These are phyloP conservation scores for Hirtodrosophila cameraria DNA, from an alignment of 2,888 invertebrate genomes.

Conservation along the genomic window DNA sequence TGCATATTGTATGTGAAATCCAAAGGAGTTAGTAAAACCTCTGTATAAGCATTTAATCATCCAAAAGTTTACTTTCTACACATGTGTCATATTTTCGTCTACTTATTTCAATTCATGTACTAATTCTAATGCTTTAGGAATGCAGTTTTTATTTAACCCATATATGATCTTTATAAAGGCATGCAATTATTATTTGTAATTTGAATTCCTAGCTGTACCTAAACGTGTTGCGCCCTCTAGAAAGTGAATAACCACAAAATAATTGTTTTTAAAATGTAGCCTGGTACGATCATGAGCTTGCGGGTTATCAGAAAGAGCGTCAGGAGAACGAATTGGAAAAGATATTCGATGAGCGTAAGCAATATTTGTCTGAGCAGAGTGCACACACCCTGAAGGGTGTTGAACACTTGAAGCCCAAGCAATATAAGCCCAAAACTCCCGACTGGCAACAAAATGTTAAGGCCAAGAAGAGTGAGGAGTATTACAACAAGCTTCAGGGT, in stretches of 20 bases:
- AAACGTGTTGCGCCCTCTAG: background rate
- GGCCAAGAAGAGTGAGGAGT: constrained; percentile 92
- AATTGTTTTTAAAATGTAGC: constrained; percentile 85
- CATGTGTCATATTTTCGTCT: constrained; percentile 22
- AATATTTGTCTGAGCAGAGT: constrained; percentile 88
- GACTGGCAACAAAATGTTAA: constrained; percentile 94
- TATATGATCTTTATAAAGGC: constrained; percentile 15
- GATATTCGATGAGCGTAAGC: constrained; percentile 93
- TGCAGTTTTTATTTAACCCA: constrained; percentile 34
- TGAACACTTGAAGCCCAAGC: constrained; percentile 87
- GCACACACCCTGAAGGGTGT: constrained; percentile 86
- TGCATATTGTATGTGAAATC: constrained; percentile 15
- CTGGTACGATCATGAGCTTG: constrained; percentile 96
- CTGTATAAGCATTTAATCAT: constrained; percentile 29
- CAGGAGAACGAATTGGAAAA: constrained; percentile 92
- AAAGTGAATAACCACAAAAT: constrained; percentile 15
- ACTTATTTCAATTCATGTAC: constrained; percentile 40
- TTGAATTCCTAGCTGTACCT: constrained; percentile 13
- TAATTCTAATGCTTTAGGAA: constrained; percentile 46
- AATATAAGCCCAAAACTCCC: constrained; percentile 89
- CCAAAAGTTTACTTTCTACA: constrained; percentile 8
- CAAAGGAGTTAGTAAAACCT: constrained; percentile 57
- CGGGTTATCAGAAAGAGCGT: constrained; percentile 92
- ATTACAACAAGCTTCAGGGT: constrained; percentile 92
- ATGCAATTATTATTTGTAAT: constrained; percentile 28